These are phyloP conservation scores for Apodemia duryi DNA, from an alignment of 2,888 invertebrate species.

Conservation along the genomic window DNA sequence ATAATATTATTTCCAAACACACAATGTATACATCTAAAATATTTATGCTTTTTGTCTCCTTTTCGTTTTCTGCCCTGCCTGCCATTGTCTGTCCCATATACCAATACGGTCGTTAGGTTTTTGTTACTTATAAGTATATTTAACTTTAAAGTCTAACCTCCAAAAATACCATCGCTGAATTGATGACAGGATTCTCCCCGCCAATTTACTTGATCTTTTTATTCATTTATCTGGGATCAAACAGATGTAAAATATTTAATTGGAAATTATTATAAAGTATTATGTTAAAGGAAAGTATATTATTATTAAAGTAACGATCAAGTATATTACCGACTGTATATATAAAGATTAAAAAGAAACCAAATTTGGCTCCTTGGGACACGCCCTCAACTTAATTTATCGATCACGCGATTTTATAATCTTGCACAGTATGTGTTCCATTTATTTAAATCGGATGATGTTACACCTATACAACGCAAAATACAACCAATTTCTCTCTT, in stretches of 20 bases:
- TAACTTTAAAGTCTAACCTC: constrained; percentile 4
- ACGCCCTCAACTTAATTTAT: neutral
- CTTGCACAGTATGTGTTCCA: too few species aligned
- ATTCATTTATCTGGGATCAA: constrained; percentile 4
- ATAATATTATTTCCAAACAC: too few species aligned
- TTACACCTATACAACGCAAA: neutral
- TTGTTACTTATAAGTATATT: neutral
- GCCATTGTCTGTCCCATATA: too few species aligned
- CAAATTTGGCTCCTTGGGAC: neutral
- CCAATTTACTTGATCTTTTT: neutral
- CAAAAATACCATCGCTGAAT: neutral
- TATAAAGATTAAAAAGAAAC: neutral
- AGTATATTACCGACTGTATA: neutral
- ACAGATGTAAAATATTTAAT: neutral
- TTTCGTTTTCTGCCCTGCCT: too few species aligned
- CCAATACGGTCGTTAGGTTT: too few species aligned
- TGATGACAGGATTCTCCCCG: neutral
- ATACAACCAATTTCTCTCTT: too few species aligned
- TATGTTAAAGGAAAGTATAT: neutral
- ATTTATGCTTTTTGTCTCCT: too few species aligned
- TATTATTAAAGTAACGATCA: too few species aligned
- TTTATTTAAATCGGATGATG: neutral
- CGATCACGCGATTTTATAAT: too few species aligned
- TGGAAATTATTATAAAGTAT: too few species aligned
- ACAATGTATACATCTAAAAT: too few species aligned